Percentiles rank a stretch among this genome's conserved stretches.
Conservation (phyloP, 2,113 vertebrate species). For the Pseudonaja textilis region DNA sequence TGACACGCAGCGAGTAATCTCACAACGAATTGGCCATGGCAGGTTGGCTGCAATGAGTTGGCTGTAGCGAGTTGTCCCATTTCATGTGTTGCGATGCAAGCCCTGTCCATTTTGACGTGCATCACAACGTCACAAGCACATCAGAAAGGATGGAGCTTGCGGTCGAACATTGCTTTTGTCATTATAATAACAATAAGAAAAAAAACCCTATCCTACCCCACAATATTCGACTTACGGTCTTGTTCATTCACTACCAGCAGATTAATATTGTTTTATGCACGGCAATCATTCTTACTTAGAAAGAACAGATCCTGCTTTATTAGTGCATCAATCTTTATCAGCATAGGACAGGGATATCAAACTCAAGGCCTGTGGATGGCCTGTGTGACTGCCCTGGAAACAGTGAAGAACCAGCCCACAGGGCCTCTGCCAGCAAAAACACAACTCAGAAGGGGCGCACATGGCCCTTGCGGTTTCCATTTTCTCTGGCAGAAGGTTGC, state of each 20-base stretch:
- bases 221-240: not conserved
- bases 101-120: not conserved
- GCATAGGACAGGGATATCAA: not conserved
- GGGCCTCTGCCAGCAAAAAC: no score
- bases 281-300: not conserved
- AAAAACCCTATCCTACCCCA: not conserved
- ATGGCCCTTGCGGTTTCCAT: fast-evolving
- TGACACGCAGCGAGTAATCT: no score
- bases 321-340: conserved; percentile 12
- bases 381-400: no score
- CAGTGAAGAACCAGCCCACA: no score
- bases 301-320: not conserved
- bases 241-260: not conserved
- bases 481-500: no score
- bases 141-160: not conserved
- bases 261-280: not conserved
- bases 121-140: not conserved
- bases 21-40: no score
- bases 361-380: no score
- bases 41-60: no score
- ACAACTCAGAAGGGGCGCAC: fast-evolving
- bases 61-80: no score
- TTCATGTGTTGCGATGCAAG: not conserved
- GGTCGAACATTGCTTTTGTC: not conserved
- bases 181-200: not conserved